Conservation (phyloP, 2,888 invertebrate genomes). For the Didymodactylos carnosus region DNA sequence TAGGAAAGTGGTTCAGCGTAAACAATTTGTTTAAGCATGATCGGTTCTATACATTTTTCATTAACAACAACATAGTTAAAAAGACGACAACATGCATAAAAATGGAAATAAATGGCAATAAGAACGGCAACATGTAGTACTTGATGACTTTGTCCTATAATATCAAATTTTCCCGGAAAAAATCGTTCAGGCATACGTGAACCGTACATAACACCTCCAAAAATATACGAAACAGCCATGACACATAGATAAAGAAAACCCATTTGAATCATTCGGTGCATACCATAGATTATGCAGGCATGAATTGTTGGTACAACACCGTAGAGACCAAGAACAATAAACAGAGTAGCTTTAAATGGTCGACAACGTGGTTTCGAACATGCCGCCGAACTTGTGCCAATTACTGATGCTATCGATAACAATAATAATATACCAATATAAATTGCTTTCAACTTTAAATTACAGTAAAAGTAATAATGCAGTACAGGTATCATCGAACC, state of each 20-base stretch:
- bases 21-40: not conserved
- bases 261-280: not conserved
- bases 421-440: conserved; percentile 74
- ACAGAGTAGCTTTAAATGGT: not conserved
- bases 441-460: conserved; percentile 72
- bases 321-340: not conserved
- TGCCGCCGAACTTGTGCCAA: conserved; percentile 37
- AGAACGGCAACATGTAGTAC: not conserved
- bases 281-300: not conserved
- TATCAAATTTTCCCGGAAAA: not conserved
- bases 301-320: not conserved
- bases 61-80: not conserved
- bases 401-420: conserved; percentile 71
- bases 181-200: not conserved
- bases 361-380: not conserved
- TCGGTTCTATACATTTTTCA: not conserved
- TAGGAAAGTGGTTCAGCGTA: too few species aligned
- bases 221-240: not conserved
- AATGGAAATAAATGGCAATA: not conserved
- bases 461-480: conserved; percentile 96
- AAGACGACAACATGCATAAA: not conserved
- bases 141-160: not conserved
- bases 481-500: conserved; percentile 98
- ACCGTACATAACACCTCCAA: not conserved
- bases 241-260: not conserved